phyloP scores from a whole-genome alignment of 64 coral and sea anemone species.

The Actinia equina region DNA sequence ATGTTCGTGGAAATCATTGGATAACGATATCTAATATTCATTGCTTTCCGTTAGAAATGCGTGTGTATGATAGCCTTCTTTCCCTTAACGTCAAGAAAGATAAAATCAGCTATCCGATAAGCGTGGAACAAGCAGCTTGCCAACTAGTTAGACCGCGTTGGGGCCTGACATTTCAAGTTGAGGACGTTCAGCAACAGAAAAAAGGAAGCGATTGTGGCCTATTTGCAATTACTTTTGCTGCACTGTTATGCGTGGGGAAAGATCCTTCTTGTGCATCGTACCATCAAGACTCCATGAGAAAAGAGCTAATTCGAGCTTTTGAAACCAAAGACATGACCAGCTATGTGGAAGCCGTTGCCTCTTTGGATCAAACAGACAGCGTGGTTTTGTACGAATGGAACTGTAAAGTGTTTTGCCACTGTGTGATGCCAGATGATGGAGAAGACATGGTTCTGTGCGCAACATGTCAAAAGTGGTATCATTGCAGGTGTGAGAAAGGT shows the following conservation, averaged over 20 bases:
- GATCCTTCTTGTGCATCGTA: background rate
- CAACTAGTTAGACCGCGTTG: constrained; percentile 4
- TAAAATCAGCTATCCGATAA: constrained; percentile 35
- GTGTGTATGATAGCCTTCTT: constrained; percentile 44
- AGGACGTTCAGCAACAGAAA: constrained; percentile 52
- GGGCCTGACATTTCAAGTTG: constrained; percentile 9
- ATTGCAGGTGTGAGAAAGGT: constrained; percentile 8
- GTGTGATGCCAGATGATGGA: constrained; percentile 58
- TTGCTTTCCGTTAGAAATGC: background rate
- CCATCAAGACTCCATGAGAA: constrained; percentile 34
- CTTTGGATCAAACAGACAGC: no score
- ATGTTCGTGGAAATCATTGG: constrained; percentile 38
- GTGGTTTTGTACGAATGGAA: background rate
- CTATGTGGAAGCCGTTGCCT: no score
- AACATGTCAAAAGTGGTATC: constrained; percentile 31
- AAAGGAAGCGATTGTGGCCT: constrained; percentile 43
- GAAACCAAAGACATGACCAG: no score
- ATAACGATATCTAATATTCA: constrained; percentile 46
- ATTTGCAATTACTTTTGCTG: constrained; percentile 30
- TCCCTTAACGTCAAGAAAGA: background rate
- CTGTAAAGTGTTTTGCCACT: constrained; percentile 15
- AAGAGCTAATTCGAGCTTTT: background rate
- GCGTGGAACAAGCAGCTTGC: constrained; percentile 46
- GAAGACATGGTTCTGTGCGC: constrained; percentile 17
- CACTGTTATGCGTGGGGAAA: constrained; percentile 8